Conservation (phyloP, 64 coral and sea anemone species). For the Acropora yongei region DNA sequence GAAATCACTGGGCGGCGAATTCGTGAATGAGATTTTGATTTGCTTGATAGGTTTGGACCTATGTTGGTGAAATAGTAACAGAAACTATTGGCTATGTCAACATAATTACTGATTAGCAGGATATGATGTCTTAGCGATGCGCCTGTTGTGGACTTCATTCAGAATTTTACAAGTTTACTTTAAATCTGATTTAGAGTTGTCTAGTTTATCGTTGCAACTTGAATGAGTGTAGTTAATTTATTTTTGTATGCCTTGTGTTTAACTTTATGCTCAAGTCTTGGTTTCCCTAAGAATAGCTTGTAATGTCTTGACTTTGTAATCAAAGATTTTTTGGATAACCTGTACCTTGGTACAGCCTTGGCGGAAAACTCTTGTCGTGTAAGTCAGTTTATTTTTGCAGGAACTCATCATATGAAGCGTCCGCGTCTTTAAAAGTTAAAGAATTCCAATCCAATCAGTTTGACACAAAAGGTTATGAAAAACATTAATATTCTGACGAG, state of each 20-base stretch:
- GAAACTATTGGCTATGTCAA: conserved; percentile 27
- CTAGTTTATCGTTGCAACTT: conserved; percentile 5
- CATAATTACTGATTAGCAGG: not conserved
- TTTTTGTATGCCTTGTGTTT: conserved; percentile 17
- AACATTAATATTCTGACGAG: conserved; percentile 12
- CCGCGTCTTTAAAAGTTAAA: not conserved
- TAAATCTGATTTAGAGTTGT: not conserved
- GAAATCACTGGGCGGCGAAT: not conserved
- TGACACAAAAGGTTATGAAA: not conserved
- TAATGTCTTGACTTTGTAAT: not conserved
- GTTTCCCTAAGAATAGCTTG: not conserved
- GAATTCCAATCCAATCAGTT: not conserved
- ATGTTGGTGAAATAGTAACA: conserved; percentile 13
- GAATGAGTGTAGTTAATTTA: not conserved
- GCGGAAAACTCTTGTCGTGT: not conserved
- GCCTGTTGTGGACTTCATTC: conserved; percentile 22
- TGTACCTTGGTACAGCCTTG: not conserved
- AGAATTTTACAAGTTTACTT: not conserved
- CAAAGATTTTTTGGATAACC: not conserved
- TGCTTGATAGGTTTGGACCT: not conserved
- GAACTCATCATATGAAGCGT: not conserved
- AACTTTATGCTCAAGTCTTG: not conserved
- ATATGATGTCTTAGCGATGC: not conserved
- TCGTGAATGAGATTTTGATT: not conserved
- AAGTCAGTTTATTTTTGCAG: not conserved